phyloP scores from a whole-genome alignment of 2,797 vertebrate species.

The Furcifer pardalis region DNA sequence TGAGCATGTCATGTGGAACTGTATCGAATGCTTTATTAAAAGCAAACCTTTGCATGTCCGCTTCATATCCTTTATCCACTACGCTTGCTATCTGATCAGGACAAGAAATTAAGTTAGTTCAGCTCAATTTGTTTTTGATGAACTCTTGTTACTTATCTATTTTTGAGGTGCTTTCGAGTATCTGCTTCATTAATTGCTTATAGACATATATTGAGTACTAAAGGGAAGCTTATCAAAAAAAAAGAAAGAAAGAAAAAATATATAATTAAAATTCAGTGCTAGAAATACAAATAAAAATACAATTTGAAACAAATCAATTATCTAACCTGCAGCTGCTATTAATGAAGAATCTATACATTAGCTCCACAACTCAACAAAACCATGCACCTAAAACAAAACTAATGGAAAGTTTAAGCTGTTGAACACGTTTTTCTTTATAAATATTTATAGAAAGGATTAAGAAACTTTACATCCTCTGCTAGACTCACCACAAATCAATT shows the following conservation, averaged over 20 bases:
- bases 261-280: constrained; percentile 5
- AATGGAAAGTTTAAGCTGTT: background rate
- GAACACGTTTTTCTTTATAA: background rate
- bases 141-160: constrained; percentile 53
- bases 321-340: background rate
- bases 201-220: constrained; percentile 38
- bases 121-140: constrained; percentile 68
- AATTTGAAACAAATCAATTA: background rate
- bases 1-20: constrained; percentile 58
- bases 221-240: constrained; percentile 38
- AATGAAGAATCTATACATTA: background rate
- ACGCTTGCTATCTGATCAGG: constrained; percentile 60
- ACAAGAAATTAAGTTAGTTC: constrained; percentile 67
- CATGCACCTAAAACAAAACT: background rate
- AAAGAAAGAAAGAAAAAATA: constrained; percentile 25
- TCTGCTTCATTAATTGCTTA: constrained; percentile 62
- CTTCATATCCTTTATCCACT: constrained; percentile 53
- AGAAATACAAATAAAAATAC: background rate
- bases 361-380: background rate
- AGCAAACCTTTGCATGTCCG: constrained; percentile 43
- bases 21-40: constrained; percentile 61
- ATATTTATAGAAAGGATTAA: background rate
- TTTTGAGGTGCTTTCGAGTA: constrained; percentile 49
- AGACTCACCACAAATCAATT: background rate
- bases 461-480: background rate